These are phyloP conservation scores for Percopsis omiscomaycus DNA, from an alignment of 2,797 vertebrate genomes.

Conservation along the genomic window DNA sequence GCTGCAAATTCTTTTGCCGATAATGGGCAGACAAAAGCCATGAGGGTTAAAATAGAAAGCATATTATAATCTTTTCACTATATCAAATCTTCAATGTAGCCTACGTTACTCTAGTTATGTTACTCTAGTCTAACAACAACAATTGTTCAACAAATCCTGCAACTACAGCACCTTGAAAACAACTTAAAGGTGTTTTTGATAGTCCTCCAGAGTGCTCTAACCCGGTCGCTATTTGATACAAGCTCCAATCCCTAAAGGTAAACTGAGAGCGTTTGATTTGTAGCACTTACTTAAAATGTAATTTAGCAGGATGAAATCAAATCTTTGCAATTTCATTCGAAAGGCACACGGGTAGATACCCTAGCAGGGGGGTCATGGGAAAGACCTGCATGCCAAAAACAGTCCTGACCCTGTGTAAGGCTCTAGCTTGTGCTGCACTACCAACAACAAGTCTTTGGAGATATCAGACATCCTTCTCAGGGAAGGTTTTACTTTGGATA, in stretches of 20 bases:
- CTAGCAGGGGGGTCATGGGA: constrained; percentile 27
- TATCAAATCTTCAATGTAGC: too few species aligned
- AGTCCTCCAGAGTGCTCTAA: constrained; percentile 23
- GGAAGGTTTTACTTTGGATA: constrained; percentile 45
- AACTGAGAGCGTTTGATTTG: constrained; percentile 35
- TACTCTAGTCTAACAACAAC: too few species aligned
- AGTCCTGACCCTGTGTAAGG: constrained; percentile 19
- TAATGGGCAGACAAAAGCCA: too few species aligned
- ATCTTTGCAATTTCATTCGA: constrained; percentile 37
- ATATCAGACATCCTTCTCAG: constrained; percentile 36
- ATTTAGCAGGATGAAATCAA: constrained; percentile 17
- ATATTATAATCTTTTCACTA: neutral
- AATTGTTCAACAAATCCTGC: constrained; percentile 22
- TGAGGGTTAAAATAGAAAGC: too few species aligned
- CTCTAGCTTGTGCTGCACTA: constrained; percentile 14
- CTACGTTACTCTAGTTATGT: too few species aligned
- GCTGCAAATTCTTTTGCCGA: neutral
- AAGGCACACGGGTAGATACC: constrained; percentile 12
- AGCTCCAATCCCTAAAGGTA: constrained; percentile 33
- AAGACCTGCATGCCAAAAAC: constrained; percentile 20
- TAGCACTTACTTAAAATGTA: constrained; percentile 28
- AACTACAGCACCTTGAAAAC: constrained; percentile 38
- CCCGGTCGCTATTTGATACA: constrained; percentile 19
- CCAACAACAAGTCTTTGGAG: constrained; percentile 21
- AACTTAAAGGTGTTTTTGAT: constrained; percentile 33